Evolutionary conservation across 2,888 invertebrate species (phyloP), one percentile per base, ranked within the genome.

Genomic region (Patella caerulea): DNA sequence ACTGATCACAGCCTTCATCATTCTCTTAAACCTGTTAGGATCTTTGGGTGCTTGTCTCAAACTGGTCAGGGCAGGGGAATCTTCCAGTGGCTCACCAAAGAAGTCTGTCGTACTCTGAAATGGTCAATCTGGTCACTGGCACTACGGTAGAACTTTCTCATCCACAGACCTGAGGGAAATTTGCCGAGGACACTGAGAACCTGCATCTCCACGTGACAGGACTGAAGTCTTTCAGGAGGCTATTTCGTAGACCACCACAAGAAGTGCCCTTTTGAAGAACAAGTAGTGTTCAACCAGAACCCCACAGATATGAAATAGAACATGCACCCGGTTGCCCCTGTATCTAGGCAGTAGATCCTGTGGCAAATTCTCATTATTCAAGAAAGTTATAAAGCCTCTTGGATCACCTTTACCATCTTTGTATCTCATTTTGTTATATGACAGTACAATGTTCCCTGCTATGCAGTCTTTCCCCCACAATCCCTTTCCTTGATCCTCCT

Each of bases 391-490:
- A 45, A 79, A 81, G 34, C 34, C 80, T 34, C 71, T 54, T 14
- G 80, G 80, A 56, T 79, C 79, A 11, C 79, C 77, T 56, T 79
- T 79, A 2, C 77, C 77, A 74, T 79, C 74, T 34, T 78, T 78
- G 59, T 75, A 78, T 3, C 80, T 69, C 34, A 34, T 34, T 54
- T 80, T 81, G 74, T 78, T 81, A 3, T 80, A 17, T 70, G 75
- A 76, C 4, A 78, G 54, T 15, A 81, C 70, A 71, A 79, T 45
- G 69, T 81, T 81, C 3, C 45, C 80, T 54, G 78, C 75, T 17
- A 80, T 55, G 54, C 79, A 81, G 55, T 80, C 81, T 52, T 71
- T 80, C 2, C 79, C 81, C 73, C 73, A 81, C 24, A 79, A 34
- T 34, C 34, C 34, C 34, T 34, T 17, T 29, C 76, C 53, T 17